Evolutionary conservation across 92 coral and sea anemone species (phyloP).

Genomic region (Porites rus): DNA sequence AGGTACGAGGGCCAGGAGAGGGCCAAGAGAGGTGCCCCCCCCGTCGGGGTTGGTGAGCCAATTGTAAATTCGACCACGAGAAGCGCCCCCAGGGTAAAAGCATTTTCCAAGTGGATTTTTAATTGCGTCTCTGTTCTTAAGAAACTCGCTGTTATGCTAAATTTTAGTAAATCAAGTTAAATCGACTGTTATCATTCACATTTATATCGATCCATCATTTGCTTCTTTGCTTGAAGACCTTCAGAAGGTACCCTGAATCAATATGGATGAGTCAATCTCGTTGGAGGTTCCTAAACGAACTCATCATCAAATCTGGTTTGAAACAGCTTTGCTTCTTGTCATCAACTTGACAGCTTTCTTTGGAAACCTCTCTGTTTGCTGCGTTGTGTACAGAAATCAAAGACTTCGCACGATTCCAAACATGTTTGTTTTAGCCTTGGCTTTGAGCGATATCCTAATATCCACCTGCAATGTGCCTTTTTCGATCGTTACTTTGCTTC

Average conservation of each 20-base stretch:
- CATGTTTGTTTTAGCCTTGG: slow-evolving; percentile 68
- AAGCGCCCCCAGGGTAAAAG: no score
- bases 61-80: no score
- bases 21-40: no score
- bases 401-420: slow-evolving; percentile 65
- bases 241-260: background rate
- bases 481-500: slow-evolving; percentile 48
- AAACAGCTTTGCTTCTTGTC: slow-evolving; percentile 45
- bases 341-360: slow-evolving; percentile 22
- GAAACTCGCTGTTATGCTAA: no score
- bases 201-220: no score
- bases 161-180: no score
- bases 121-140: no score
- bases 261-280: slow-evolving; percentile 3
- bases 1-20: no score
- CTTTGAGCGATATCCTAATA: slow-evolving; percentile 69
- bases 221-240: background rate
- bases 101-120: no score
- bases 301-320: slow-evolving; percentile 10
- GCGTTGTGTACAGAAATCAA: slow-evolving; percentile 56
- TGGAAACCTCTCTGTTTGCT: slow-evolving; percentile 52
- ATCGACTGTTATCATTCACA: background rate
- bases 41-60: no score
- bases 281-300: slow-evolving; percentile 18
- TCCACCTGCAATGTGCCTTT: slow-evolving; percentile 71